These are phyloP conservation scores for Balaenoptera acutorostrata DNA, from an alignment of 2,113 vertebrate species.

Conservation along the genomic window DNA sequence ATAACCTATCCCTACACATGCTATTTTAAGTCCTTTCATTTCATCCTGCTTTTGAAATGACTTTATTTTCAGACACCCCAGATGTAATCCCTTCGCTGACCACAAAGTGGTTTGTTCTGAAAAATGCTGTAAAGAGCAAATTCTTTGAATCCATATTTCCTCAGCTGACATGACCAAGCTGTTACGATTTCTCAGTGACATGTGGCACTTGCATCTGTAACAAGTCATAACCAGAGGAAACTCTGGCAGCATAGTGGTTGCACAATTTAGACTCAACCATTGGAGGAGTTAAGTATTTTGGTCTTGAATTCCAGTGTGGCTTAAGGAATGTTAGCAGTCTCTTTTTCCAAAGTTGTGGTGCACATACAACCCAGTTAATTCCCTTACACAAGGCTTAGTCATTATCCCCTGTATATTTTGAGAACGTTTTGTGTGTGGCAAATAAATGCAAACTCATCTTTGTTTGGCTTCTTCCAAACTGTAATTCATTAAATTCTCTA, in stretches of 20 bases:
- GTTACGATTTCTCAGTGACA: slow-evolving; percentile 32
- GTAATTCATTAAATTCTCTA: slow-evolving; percentile 53
- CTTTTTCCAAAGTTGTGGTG: slow-evolving; percentile 60
- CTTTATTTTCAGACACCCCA: slow-evolving; percentile 57
- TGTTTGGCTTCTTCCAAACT: slow-evolving; percentile 55
- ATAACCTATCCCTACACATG: not conserved
- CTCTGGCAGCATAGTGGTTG: slow-evolving; percentile 18
- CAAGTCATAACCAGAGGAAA: slow-evolving; percentile 46
- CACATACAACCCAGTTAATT: slow-evolving; percentile 5
- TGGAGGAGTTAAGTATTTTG: slow-evolving; percentile 49
- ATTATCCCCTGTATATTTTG: slow-evolving; percentile 45
- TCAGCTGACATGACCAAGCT: slow-evolving; percentile 30
- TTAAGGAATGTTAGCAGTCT: slow-evolving; percentile 52
- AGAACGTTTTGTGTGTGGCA: slow-evolving; percentile 59
- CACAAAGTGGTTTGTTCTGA: slow-evolving; percentile 47
- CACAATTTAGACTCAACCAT: slow-evolving; percentile 37
- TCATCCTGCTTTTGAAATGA: slow-evolving; percentile 44
- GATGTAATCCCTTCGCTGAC: slow-evolving; percentile 57
- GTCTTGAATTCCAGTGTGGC: slow-evolving; percentile 59
- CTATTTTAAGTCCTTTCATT: slow-evolving; percentile 52
- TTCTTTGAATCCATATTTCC: slow-evolving; percentile 53
- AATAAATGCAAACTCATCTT: slow-evolving; percentile 56
- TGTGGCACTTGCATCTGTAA: slow-evolving; percentile 39
- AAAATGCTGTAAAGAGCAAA: slow-evolving; percentile 46
- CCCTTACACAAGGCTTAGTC: slow-evolving; percentile 36